Base-by-base conservation (phyloP, 2,888 invertebrate species). In the Netelia inedita region DNA sequence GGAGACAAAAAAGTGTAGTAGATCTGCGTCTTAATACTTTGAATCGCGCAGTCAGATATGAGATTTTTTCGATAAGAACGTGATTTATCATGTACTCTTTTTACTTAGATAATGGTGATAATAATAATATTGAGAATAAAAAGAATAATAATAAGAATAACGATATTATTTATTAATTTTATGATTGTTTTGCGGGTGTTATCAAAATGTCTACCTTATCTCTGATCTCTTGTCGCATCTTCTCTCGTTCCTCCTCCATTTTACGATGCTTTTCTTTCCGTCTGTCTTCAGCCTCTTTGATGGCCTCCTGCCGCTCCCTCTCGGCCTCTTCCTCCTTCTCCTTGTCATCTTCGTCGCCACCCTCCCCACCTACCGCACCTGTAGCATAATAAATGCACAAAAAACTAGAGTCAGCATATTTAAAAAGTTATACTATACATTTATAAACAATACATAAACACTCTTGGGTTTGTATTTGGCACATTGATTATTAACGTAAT, bases 181-280 rank as follows among this genome's bases (percentile, higher is more conserved):
- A 46, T 46, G 2, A 46, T 14, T 14, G 46, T 46, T 46, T 2
- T 14, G 46, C 46, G 46, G 46, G 46, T 14, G 1, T 14, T 46
- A 14, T 46, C 1, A 14, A 46, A 46, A 46, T 57, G 87, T 95
- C 94, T 94, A 99, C 99, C 98, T 99, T 99, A 95, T 99, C 99
- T 95, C 99, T 96, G 94, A 99, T 99, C 94, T 98, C 98, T 95
- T 99, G 99, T 94, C 99, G 96, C 98, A 99, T 99, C 95, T 98
- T 98, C 95, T 99, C 99, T 89, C 99, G 95, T 94, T 99, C 99
- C 93, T 98, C 98, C 94, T 99, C 99, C 99, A 99, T 99, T 95
- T 99, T 99, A 93, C 99, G 97, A 95, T 99, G 99, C 94, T 99
- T 99, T 95, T 99, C 99, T 96, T 99, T 99, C 94, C 99, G 96